Base-by-base conservation (phyloP, 2,888 invertebrate species). In the Scrobipalpa atriplicella region DNA sequence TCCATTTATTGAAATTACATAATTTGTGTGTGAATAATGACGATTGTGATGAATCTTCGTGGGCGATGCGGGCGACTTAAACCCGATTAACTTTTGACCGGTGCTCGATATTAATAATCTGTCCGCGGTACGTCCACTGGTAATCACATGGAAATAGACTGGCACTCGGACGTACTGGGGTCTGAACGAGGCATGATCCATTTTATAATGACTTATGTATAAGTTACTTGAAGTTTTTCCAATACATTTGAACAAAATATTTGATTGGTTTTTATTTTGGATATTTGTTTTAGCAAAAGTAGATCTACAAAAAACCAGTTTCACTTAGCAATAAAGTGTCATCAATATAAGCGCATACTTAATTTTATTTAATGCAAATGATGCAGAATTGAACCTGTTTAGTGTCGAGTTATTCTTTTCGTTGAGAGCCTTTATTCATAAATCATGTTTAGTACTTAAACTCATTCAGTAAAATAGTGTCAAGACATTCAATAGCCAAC, bases 11-110 rank as follows among this genome's bases (percentile, higher is more conserved):
- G 92, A 92, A 92, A 92, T 92, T 92, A 92, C 89, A 91, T 92
- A 92, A 92, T 92, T 92, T 91, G 92, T 92, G 89, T 92, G 92
- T 92, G 92, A 92, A 92, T 92, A 89, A 92, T 92, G 92, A 92
- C 90, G 90, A 90, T 83, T 91, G 90, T 92, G 92, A 92, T 92
- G 90, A 88, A 92, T 92, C 91, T 89, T 91, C 90, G 90, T 92
- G 90, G 92, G 92, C 91, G 91, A 91, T 89, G 83, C 86, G 86
- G 86, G 84, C 81, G 90, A 88, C 90, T 90, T 91, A 90, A 86
- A 90, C 88, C 88, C 92, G 92, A 90, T 92, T 92, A 91, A 92
- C 92, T 87, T 92, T 92, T 92, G 92, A 92, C 92, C 91, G 90
- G 77, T 75, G 78, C 76, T 82, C 80, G 79, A 86, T 90, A 92